Evolutionary conservation across 1,140 invertebrate genomes (phyloP).

Genomic region (Phortica variegata): DNA sequence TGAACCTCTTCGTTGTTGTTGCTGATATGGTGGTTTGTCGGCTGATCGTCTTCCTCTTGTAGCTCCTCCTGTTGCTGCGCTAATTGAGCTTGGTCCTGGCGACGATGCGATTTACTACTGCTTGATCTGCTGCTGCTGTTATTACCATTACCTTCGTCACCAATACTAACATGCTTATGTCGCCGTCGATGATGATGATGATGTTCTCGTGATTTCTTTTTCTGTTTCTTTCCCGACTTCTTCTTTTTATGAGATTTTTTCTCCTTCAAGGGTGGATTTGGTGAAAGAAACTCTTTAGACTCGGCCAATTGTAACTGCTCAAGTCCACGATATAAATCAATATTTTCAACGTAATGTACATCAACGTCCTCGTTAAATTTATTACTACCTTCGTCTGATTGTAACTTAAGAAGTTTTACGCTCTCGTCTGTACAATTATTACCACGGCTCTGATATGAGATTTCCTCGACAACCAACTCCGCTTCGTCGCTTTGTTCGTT

Average conservation of each 20-base stretch:
- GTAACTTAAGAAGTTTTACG: too few relatives aligned
- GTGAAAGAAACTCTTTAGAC: slow-evolving; percentile 30
- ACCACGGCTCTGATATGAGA: too few relatives aligned
- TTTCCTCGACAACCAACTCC: too few relatives aligned
- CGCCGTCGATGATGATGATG: slow-evolving; percentile 40
- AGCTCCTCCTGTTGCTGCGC: slow-evolving; percentile 9
- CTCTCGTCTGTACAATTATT: too few relatives aligned
- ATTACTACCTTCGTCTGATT: neutral
- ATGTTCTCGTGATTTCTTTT: slow-evolving; percentile 41
- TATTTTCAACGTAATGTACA: too few relatives aligned
- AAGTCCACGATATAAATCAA: too few relatives aligned
- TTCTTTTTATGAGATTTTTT: slow-evolving; percentile 46
- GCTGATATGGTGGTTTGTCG: slow-evolving; percentile 3
- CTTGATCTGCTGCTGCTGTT: slow-evolving; percentile 8
- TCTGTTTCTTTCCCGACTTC: slow-evolving; percentile 51
- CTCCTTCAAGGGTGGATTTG: slow-evolving; percentile 17
- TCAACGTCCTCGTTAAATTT: neutral
- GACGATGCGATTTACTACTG: slow-evolving; percentile 10
- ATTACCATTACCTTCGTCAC: slow-evolving; percentile 27
- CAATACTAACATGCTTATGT: slow-evolving; percentile 47
- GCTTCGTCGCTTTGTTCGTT: slow-evolving; percentile 8
- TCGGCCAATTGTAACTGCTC: slow-evolving; percentile 7
- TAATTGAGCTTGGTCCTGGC: slow-evolving; percentile 29
- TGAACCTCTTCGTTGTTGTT: slow-evolving; percentile 1
- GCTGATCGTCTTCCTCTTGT: too few relatives aligned